Percentiles rank a stretch among this genome's conserved stretches.
Conservation (phyloP, 2,888 invertebrate species). For the Sabellastarte sp. region DNA sequence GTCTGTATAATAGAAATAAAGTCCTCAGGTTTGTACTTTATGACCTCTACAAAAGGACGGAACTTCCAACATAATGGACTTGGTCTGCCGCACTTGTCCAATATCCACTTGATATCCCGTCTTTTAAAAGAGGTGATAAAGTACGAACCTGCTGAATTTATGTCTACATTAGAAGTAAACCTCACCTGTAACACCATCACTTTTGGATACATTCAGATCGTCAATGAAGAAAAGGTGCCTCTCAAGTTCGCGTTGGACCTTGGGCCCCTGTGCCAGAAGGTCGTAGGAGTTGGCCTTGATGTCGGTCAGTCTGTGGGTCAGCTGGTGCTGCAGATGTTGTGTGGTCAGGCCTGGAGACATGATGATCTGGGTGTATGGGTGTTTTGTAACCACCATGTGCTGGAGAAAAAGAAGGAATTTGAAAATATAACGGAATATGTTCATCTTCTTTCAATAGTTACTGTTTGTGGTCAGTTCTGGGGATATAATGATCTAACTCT, state of each 20-base stretch:
- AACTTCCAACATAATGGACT: too few species aligned
- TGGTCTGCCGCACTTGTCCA: too few species aligned
- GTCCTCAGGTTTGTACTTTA: too few species aligned
- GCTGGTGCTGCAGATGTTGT: constrained; percentile 38
- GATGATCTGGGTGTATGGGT: constrained; percentile 38
- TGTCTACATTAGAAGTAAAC: not conserved
- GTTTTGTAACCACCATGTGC: constrained; percentile 41
- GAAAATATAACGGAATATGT: too few species aligned
- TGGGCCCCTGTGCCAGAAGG: not conserved
- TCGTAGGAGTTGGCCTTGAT: not conserved
- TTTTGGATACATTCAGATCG: constrained; percentile 43
- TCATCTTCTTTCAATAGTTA: too few species aligned
- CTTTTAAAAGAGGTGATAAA: too few species aligned
- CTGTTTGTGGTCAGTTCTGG: too few species aligned
- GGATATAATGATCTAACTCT: too few species aligned
- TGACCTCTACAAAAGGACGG: too few species aligned
- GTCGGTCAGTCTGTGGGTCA: constrained; percentile 29
- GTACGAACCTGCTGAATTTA: not conserved
- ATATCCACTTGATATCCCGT: too few species aligned
- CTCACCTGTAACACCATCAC: constrained; percentile 12
- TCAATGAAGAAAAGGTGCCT: constrained; percentile 53
- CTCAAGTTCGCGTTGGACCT: constrained; percentile 20
- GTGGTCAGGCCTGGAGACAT: constrained; percentile 48
- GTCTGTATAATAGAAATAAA: too few species aligned
- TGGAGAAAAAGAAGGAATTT: too few species aligned